Evolutionary conservation across 2,888 invertebrate species (phyloP).

Genomic region (Troides aeacus): DNA sequence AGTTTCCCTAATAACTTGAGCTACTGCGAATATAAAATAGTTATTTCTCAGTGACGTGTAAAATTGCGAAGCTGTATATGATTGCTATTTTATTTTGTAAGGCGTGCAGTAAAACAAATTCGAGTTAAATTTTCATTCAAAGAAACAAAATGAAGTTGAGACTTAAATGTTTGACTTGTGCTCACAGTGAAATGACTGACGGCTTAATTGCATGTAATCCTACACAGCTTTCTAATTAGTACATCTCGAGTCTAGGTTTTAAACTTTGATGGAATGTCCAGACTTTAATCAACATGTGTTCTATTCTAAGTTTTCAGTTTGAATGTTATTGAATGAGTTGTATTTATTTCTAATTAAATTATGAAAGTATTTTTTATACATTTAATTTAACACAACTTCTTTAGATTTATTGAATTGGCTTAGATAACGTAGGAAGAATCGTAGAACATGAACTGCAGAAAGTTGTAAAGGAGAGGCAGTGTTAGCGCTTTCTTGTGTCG

Average conservation of each 20-base stretch:
- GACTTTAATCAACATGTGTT: neutral
- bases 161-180: neutral
- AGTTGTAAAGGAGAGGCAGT: no score
- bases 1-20: no score
- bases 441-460: no score
- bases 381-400: no score
- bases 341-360: no score
- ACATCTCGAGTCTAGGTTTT: neutral
- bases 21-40: neutral
- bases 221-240: neutral
- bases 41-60: neutral
- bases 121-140: neutral
- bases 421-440: no score
- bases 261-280: constrained; percentile 2
- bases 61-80: neutral
- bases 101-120: neutral
- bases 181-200: neutral
- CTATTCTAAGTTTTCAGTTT: no score
- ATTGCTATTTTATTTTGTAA: neutral
- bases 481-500: no score
- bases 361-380: no score
- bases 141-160: neutral
- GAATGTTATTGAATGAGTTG: no score
- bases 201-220: constrained; percentile 1
- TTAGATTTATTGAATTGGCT: no score